A percentile compares a stretch with the other conserved stretches of the same genome.
These are phyloP conservation scores for Balearica regulorum DNA, from an alignment of 2,797 vertebrate species.

Conservation along the genomic window DNA sequence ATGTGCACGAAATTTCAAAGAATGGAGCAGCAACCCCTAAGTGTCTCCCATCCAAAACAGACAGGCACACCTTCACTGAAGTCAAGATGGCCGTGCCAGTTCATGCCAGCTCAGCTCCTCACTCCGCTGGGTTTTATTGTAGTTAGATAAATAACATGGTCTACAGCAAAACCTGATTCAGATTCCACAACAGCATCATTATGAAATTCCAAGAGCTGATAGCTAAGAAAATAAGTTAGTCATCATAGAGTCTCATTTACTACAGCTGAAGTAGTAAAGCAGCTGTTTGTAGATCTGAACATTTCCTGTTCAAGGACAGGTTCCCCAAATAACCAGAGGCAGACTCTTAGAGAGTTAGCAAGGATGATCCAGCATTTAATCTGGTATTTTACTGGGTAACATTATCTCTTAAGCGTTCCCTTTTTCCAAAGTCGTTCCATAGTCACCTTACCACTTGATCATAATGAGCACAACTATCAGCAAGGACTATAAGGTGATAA, in stretches of 20 bases:
- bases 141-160: background rate
- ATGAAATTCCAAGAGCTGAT: background rate
- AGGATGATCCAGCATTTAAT: slow-evolving; percentile 61
- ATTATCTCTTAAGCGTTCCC: slow-evolving; percentile 37
- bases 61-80: background rate
- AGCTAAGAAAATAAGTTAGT: background rate
- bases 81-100: background rate
- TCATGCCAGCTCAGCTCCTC: background rate
- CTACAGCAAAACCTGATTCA: background rate
- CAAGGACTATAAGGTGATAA: slow-evolving; percentile 55
- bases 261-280: background rate
- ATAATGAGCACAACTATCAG: background rate
- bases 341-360: slow-evolving; percentile 33
- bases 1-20: background rate
- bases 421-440: slow-evolving; percentile 37
- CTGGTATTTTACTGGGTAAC: slow-evolving; percentile 36
- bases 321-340: slow-evolving; percentile 41
- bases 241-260: background rate
- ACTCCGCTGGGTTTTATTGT: background rate
- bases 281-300: background rate
- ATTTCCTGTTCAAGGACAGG: slow-evolving; percentile 32
- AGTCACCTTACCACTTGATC: slow-evolving; percentile 30
- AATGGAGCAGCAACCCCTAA: background rate
- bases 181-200: background rate
- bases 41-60: background rate